Evolutionary conservation across 2,888 invertebrate species (phyloP), one percentile per base, ranked within the genome.

Genomic region (Anorthoa munda): DNA sequence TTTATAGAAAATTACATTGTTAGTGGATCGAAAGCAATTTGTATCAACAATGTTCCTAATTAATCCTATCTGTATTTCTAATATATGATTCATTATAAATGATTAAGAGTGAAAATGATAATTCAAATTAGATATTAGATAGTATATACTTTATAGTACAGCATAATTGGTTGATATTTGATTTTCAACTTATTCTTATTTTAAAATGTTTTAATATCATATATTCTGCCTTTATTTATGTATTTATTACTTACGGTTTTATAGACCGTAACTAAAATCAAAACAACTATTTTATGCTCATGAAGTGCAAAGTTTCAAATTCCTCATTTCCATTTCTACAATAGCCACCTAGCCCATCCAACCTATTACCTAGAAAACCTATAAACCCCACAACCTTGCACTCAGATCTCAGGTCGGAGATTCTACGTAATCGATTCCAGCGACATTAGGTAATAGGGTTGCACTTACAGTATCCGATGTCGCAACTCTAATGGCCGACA

Each of bases 401-500:
- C 81, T 75, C 46, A 21, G 39, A 21, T 79, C 76, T 76, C 69
- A 53, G 67, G 71, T 81, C 74, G 65, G 75, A 72, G 76, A 78
- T 77, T 72, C 71, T 68, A 86, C 85, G 81, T 81, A 84, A 85
- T 82, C 76, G 84, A 74, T 69, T 81, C 79, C 60, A 68, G 82
- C 74, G 82, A 87, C 71, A 84, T 90, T 86, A 87, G 77, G 86
- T 88, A 90, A 90, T 75, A 85, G 83, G 81, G 79, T 78, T 77
- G 81, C 70, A 45, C 60, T 60, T 59, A 59, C 59, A 81, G 79
- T 83, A 82, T 81, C 68, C 59, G 69, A 82, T 83, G 82, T 91
- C 88, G 86, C 90, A 87, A 89, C 88, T 84, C 76, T 84, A 82
- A 83, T 83, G 86, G 85, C 86, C 81, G 86, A 82, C 91, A 90